Evolutionary conservation across 2,888 invertebrate genomes (phyloP), one percentile per base, ranked within the genome.

Genomic region (Latrodectus hesperus): DNA sequence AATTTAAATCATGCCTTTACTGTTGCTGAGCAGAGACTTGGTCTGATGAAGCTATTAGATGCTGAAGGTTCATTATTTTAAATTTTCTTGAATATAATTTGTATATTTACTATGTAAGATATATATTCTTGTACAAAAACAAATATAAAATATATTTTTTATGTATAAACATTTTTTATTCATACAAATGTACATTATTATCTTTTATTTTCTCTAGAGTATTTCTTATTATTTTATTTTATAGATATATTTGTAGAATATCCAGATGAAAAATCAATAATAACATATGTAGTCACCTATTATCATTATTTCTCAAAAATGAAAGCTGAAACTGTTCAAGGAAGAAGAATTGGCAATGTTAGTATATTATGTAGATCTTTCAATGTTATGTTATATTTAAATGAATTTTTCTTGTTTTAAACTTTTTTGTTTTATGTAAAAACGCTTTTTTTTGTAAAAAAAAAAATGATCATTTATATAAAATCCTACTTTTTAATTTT

Each of bases 221-320:
- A 22, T 6, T 38, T 38, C 5, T 38, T 38, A 6, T 38, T 38
- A 6, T 38, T 38, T 38, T 38, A 38, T 67, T 49, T 74, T 74
- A 65, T 91, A 95, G 98, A 99, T 93, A 97, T 99, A 76, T 98
- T 96, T 92, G 99, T 99, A 68, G 99, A 99, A 92, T 97, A 98
- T 93, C 99, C 99, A 0, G 99, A 99, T 92, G 99, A 99, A 93
- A 99, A 99, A 93, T 99, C 99, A 0, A 99, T 99, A 92, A 99
- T 99, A 91, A 99, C 99, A 0, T 99, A 99, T 92, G 99, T 99
- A 89, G 99, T 99, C 89, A 99, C 99, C 3, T 99, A 99, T 93
- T 99, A 99, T 93, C 99, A 99, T 93, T 99, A 99, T 94, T 99
- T 99, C 95, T 99, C 99, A 91, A 99, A 99, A 93, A 96, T 99